phyloP scores from a whole-genome alignment of 2,113 vertebrate genomes.

The Barnardius zonarius region DNA sequence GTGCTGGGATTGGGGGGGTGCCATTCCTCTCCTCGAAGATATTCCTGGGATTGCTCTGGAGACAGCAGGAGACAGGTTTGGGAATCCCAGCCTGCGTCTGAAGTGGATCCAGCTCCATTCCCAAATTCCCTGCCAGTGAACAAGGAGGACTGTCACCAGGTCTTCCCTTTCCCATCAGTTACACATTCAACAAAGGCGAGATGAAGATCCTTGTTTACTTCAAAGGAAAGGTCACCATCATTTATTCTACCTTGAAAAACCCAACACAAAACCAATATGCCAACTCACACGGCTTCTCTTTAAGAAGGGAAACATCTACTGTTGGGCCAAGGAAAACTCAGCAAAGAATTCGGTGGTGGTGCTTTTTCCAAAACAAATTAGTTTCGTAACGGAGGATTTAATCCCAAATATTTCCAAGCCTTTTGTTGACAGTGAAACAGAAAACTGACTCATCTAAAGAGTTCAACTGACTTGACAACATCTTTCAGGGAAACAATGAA shows the following conservation, averaged over 20 bases:
- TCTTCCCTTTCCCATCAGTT: neutral
- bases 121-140: neutral
- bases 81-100: neutral
- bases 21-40: neutral
- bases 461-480: neutral
- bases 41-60: constrained; percentile 59
- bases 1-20: neutral
- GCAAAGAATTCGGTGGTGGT: neutral
- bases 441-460: neutral
- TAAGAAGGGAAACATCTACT: neutral
- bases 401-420: neutral
- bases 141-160: neutral
- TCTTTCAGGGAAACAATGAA: neutral
- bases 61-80: neutral
- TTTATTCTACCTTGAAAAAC: neutral
- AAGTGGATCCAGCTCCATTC: neutral
- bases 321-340: neutral
- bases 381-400: neutral
- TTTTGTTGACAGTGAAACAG: neutral
- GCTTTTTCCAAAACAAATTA: neutral
- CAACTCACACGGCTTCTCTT: neutral
- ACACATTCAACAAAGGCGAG: neutral
- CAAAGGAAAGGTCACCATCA: neutral
- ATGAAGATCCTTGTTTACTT: neutral
- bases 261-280: neutral